Evolutionary conservation across 2,113 vertebrate species (phyloP), one percentile per base, ranked within the genome.

Genomic region (Pituophis catenifer): DNA sequence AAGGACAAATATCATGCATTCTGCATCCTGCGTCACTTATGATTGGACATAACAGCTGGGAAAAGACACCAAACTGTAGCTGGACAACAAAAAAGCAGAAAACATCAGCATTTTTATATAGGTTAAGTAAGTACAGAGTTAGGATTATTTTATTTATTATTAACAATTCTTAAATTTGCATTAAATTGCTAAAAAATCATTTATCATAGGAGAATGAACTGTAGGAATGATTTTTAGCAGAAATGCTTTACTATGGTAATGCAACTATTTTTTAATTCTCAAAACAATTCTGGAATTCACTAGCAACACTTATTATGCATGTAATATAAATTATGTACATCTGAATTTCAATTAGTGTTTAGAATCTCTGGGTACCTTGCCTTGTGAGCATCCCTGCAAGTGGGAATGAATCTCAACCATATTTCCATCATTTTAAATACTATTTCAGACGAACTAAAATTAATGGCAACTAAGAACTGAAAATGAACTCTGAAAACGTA

Each of bases 401-500:
- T 65, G 89, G 6, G 86, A 86, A 57, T 81, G 95, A 97, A 97
- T 54, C 95, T 94, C 94, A 93, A 97, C 95, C 96, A 97, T 95
- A 96, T 97, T 96, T 97, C 97, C 94, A 89, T 96, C 93, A 93
- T 93, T 96, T n/a, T 93, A 8, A 93, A 92, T 33, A 44, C 94
- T 10, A 0, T 89, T 89, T 92, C 90, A 2, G 65, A 91, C 88
- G 93, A 89, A 93, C 95, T 95, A 95, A 96, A 55, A 95, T 94
- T 93, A 96, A 94, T 89, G 95, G 96, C 94, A 95, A 94, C 94
- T 97, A 95, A 91, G 93, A 88, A 95, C 96, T 98, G 98, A 97
- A 98, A 98, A 97, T 93, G 93, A 97, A 97, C 48, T 87, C 97
- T 94, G 91, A 93, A 48, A 93, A 89, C 86, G 98, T 97, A 98